phyloP scores from a whole-genome alignment of 37 sponge, comb jelly and placozoan genomes.

The Chondrilla cf. caribensis region DNA sequence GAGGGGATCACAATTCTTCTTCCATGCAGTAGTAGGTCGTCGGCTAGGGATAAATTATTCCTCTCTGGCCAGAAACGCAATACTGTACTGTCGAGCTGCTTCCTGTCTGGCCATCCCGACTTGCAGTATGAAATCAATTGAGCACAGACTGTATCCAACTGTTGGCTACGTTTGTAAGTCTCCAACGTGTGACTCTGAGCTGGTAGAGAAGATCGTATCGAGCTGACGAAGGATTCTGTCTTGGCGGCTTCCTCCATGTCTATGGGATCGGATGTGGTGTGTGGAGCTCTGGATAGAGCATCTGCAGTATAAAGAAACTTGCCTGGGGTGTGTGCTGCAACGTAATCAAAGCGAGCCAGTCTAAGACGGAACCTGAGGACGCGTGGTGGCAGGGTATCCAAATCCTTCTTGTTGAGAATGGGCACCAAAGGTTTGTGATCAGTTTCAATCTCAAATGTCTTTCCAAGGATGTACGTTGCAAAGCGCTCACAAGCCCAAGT shows the following conservation, averaged over 20 bases:
- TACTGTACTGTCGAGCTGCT: background rate
- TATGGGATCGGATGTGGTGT: background rate
- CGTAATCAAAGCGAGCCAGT: constrained; percentile 23
- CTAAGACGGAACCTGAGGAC: constrained; percentile 35
- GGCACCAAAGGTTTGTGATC: constrained; percentile 3
- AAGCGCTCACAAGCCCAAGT: background rate
- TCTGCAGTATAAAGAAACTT: constrained; percentile 14
- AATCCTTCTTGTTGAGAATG: background rate
- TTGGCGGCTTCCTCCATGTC: background rate
- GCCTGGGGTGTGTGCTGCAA: constrained; percentile 31
- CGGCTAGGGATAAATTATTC: background rate
- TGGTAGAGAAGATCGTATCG: background rate
- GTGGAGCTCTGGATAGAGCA: background rate
- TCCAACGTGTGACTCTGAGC: background rate
- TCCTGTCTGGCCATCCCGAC: background rate
- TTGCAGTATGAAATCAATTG: constrained; percentile 15
- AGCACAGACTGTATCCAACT: background rate
- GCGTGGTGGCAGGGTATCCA: background rate
- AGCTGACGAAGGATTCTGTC: background rate
- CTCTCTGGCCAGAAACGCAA: background rate
- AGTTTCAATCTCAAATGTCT: background rate
- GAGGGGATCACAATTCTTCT: background rate
- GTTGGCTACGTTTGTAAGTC: background rate
- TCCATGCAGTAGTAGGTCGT: background rate
- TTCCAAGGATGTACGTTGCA: background rate